Evolutionary conservation across 2,797 vertebrate genomes (phyloP).

Genomic region (Clarias platycephalus): DNA sequence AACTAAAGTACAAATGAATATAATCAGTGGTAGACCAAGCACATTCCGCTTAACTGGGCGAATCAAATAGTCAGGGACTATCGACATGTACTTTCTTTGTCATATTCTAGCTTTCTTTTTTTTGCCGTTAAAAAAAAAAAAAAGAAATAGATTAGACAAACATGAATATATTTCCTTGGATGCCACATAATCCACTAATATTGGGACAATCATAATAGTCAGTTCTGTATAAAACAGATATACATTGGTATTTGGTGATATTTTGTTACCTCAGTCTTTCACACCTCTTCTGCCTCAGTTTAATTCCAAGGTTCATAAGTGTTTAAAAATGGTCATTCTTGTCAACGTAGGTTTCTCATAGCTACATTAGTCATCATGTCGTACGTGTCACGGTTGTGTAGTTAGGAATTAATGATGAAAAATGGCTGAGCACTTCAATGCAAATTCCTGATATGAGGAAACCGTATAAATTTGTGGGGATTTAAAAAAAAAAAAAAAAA

Average conservation of each 20-base stretch:
- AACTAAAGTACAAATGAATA: constrained; percentile 24
- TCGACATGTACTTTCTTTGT: constrained; percentile 35
- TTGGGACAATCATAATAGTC: constrained; percentile 36
- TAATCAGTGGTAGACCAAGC: constrained; percentile 43
- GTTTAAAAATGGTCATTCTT: constrained; percentile 7
- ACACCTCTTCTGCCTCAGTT: constrained; percentile 22
- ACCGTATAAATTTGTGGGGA: constrained; percentile 16
- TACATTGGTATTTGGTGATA: constrained; percentile 15
- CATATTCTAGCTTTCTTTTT: constrained; percentile 26
- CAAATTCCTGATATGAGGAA: constrained; percentile 33
- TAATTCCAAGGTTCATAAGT: constrained; percentile 36
- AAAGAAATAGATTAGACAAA: constrained; percentile 35
- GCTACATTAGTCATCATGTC: constrained; percentile 17
- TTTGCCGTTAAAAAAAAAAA: constrained; percentile 11
- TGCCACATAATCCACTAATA: constrained; percentile 25
- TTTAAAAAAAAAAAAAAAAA: not conserved
- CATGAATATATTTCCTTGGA: constrained; percentile 8
- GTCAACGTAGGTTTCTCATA: constrained; percentile 27
- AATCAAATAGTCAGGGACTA: constrained; percentile 45
- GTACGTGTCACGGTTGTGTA: not conserved
- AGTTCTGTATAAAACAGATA: constrained; percentile 15
- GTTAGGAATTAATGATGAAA: constrained; percentile 25
- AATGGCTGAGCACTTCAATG: constrained; percentile 49
- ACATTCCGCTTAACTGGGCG: constrained; percentile 49
- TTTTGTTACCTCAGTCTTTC: constrained; percentile 26